Evolutionary conservation across 2,797 vertebrate species (phyloP).

Genomic region (Clarias laeviceps): DNA sequence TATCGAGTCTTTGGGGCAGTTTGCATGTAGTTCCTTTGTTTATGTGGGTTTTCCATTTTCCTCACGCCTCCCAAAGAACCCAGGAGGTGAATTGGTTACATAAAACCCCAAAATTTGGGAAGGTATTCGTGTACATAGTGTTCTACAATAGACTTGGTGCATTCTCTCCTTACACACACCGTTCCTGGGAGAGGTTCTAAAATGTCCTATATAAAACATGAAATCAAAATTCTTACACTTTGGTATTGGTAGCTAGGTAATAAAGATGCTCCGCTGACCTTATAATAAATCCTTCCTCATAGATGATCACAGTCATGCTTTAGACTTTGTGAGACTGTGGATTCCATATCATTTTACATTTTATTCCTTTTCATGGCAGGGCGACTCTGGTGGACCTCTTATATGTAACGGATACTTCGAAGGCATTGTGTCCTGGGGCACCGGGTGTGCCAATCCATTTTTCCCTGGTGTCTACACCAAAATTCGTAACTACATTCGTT

Average conservation of each 20-base stretch:
- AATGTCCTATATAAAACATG: neutral
- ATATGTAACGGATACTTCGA: slow-evolving; percentile 73
- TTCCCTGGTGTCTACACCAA: slow-evolving; percentile 81
- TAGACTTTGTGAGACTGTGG: neutral
- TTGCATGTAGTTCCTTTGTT: neutral
- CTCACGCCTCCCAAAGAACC: neutral
- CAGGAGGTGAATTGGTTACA: neutral
- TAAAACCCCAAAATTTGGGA: neutral
- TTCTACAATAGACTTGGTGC: neutral
- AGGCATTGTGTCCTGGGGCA: slow-evolving; percentile 82
- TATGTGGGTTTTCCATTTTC: neutral
- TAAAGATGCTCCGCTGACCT: neutral
- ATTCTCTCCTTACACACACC: neutral
- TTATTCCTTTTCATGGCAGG: slow-evolving; percentile 62
- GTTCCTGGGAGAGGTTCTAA: neutral
- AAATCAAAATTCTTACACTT: neutral
- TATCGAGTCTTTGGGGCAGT: neutral
- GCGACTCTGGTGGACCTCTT: slow-evolving; percentile 81
- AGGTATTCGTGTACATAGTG: neutral
- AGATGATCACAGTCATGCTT: neutral
- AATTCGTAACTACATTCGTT: slow-evolving; percentile 72
- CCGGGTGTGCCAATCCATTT: slow-evolving; percentile 72
- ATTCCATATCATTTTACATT: neutral
- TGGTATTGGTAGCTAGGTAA: neutral
- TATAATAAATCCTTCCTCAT: neutral